These are phyloP conservation scores for Lophura nycthemera DNA, from an alignment of 2,113 vertebrate species.

Conservation along the genomic window DNA sequence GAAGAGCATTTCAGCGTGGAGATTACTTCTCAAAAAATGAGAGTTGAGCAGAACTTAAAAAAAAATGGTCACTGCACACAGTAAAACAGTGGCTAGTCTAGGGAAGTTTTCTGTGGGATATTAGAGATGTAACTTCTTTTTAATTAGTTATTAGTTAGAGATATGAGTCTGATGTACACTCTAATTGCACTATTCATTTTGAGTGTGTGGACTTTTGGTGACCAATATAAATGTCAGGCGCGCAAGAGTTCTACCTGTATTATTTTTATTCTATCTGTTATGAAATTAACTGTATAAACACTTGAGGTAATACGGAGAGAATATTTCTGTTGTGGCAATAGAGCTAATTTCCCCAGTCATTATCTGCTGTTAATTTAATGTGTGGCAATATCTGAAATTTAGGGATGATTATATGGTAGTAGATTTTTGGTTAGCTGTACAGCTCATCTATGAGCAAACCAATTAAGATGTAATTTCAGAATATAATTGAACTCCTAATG, in stretches of 20 bases:
- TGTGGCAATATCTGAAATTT: conserved; percentile 46
- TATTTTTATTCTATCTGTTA: neutral
- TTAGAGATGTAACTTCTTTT: neutral
- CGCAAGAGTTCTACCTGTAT: neutral
- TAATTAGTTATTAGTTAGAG: neutral
- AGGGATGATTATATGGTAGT: conserved; percentile 28
- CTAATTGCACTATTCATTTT: neutral
- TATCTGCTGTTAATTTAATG: conserved; percentile 62
- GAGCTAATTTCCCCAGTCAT: conserved; percentile 50
- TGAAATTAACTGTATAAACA: neutral
- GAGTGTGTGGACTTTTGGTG: neutral
- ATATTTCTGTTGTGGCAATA: neutral
- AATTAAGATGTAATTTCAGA: conserved; percentile 68
- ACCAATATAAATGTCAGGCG: neutral
- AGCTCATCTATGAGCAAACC: conserved; percentile 50
- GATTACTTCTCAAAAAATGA: neutral
- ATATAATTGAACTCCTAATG: conserved; percentile 62
- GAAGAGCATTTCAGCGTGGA: neutral
- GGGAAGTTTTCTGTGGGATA: accelerated
- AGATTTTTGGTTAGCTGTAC: conserved; percentile 53
- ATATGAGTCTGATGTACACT: accelerated
- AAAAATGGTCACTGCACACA: neutral
- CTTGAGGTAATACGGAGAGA: neutral
- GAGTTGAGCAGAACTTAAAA: neutral
- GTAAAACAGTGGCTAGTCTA: neutral